Conservation (phyloP, 2,888 invertebrate species). For the Isoperla grammatica region DNA sequence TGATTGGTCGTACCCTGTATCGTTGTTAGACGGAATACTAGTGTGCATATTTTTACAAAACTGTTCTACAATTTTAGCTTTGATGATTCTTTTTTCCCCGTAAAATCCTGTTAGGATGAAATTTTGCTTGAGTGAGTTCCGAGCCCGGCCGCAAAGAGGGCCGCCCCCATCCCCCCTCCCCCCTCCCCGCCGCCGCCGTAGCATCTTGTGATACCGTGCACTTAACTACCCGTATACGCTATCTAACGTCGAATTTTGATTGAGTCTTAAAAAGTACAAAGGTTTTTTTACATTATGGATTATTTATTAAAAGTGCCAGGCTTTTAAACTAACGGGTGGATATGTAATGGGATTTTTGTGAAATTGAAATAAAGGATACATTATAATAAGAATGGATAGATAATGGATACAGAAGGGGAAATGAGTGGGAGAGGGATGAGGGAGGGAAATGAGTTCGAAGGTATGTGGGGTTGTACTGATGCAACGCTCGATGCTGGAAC, state of each 20-base stretch:
- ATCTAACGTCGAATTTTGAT: slow-evolving; percentile 1
- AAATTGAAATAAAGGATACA: slow-evolving; percentile 17
- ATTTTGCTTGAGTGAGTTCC: too few relatives aligned
- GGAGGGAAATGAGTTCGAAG: not conserved
- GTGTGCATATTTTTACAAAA: too few relatives aligned
- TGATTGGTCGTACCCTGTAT: too few relatives aligned
- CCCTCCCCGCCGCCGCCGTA: not conserved
- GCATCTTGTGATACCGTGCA: not conserved
- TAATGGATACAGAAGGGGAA: slow-evolving; percentile 9
- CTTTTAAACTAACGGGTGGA: not conserved
- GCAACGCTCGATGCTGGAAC: not conserved
- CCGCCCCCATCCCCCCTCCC: not conserved
- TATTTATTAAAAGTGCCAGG: not conserved
- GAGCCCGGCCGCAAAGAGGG: not conserved
- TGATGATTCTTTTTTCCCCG: too few relatives aligned
- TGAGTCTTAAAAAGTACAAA: not conserved
- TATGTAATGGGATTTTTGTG: slow-evolving; percentile 10
- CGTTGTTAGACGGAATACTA: too few relatives aligned
- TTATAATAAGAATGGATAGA: slow-evolving; percentile 16
- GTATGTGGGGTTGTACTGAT: not conserved
- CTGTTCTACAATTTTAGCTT: too few relatives aligned
- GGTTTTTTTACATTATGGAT: not conserved
- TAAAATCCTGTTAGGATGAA: too few relatives aligned
- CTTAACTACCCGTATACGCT: not conserved
- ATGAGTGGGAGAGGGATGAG: not conserved